Conservation (phyloP, 2,113 vertebrate species). For the Onychostoma macrolepis region DNA sequence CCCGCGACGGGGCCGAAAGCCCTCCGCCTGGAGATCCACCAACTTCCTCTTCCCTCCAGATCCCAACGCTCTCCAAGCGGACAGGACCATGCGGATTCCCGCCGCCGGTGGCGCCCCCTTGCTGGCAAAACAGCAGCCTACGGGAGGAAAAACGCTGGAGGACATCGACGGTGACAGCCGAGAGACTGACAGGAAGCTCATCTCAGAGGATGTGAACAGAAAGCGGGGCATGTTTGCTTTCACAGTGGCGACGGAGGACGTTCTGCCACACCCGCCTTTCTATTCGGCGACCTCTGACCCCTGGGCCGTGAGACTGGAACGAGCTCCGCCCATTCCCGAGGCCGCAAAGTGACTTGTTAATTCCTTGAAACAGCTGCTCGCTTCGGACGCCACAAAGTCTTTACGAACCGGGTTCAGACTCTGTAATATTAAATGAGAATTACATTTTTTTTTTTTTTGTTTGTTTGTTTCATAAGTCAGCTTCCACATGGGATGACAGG, state of each 20-base stretch:
- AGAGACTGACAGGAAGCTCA: slow-evolving; percentile 80
- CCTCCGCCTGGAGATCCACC: slow-evolving; percentile 83
- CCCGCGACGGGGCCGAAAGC: slow-evolving; percentile 88
- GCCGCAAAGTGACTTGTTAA: slow-evolving; percentile 79
- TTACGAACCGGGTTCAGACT: slow-evolving; percentile 3
- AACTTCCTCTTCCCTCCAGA: slow-evolving; percentile 80
- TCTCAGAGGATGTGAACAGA: slow-evolving; percentile 79
- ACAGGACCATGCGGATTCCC: slow-evolving; percentile 69
- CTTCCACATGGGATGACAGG: slow-evolving; percentile 54
- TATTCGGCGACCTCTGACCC: slow-evolving; percentile 84
- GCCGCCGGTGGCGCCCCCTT: slow-evolving; percentile 64
- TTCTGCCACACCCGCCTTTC: slow-evolving; percentile 84
- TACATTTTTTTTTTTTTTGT: slow-evolving; percentile 25
- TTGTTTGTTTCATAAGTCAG: slow-evolving; percentile 40
- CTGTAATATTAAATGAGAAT: slow-evolving; percentile 26
- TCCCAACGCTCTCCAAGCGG: slow-evolving; percentile 67
- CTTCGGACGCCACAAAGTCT: not conserved
- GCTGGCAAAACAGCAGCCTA: slow-evolving; percentile 72
- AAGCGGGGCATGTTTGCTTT: slow-evolving; percentile 90
- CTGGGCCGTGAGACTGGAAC: slow-evolving; percentile 87
- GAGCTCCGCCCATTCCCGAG: slow-evolving; percentile 85
- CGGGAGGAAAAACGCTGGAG: slow-evolving; percentile 70
- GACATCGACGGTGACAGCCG: slow-evolving; percentile 78
- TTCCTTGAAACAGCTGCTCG: slow-evolving; percentile 6
- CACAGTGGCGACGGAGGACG: slow-evolving; percentile 84